Evolutionary conservation across 2,888 invertebrate genomes (phyloP).

Genomic region (Eupithecia abbreviata): DNA sequence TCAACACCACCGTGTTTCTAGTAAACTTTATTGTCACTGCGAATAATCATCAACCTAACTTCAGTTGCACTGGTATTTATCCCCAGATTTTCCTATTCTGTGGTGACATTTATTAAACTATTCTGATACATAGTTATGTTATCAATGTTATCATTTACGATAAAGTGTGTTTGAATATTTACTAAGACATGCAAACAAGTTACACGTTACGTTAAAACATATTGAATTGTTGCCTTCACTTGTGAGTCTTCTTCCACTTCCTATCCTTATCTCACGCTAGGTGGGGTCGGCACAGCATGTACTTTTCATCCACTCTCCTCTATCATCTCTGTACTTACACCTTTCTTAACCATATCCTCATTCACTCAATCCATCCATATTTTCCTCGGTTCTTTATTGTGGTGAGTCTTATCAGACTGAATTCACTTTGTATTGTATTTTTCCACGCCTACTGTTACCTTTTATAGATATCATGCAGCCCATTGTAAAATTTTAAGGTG

Average conservation of each 20-base stretch:
- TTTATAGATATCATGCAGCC: conserved; percentile 9
- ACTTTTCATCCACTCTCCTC: too few species aligned
- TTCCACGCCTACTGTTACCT: background rate
- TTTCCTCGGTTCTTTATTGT: too few species aligned
- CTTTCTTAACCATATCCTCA: too few species aligned
- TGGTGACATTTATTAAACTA: background rate
- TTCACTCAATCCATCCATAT: too few species aligned
- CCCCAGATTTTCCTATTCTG: background rate
- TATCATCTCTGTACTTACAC: too few species aligned
- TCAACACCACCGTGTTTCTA: conserved; percentile 11
- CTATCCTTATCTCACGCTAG: too few species aligned
- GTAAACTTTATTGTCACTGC: conserved; percentile 11
- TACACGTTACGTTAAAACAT: background rate
- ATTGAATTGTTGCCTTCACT: background rate
- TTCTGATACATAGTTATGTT: background rate
- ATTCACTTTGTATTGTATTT: conserved; percentile 2
- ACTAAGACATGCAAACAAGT: conserved; percentile 12
- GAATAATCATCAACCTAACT: conserved; percentile 2
- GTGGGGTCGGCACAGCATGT: too few species aligned
- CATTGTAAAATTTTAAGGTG: conserved; percentile 17
- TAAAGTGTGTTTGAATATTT: conserved; percentile 16
- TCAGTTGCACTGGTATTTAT: background rate
- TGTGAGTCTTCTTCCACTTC: too few species aligned
- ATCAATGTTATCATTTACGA: background rate
- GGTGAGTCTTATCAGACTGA: background rate